Evolutionary conservation across 2,888 invertebrate genomes (phyloP).

Genomic region (Eupithecia pulchellata): DNA sequence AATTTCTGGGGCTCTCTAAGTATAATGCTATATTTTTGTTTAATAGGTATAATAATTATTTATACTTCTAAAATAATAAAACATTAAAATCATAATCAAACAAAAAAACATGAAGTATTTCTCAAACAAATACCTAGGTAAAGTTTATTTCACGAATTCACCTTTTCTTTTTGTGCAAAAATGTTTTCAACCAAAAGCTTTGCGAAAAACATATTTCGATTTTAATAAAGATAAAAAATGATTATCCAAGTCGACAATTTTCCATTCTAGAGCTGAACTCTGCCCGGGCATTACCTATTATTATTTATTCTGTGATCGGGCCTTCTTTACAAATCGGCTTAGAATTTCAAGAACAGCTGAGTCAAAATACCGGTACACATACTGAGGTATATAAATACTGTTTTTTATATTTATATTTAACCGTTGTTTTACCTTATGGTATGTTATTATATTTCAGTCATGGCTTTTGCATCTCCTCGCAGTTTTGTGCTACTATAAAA

Average conservation of each 20-base stretch:
- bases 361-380: neutral
- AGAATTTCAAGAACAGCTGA: conserved; percentile 19
- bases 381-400: too few species aligned
- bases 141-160: neutral
- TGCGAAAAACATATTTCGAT: conserved; percentile 36
- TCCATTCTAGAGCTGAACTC: conserved; percentile 35
- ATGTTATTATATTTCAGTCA: too few species aligned
- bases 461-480: too few species aligned
- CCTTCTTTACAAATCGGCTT: conserved; percentile 24
- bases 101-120: neutral
- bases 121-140: neutral
- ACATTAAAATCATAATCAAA: neutral
- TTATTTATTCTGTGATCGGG: conserved; percentile 11
- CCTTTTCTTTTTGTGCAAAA: neutral
- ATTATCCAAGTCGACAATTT: conserved; percentile 49
- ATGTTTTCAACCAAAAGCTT: conserved; percentile 15
- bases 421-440: too few species aligned
- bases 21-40: too few species aligned
- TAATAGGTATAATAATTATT: too few species aligned
- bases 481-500: too few species aligned
- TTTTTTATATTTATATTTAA: too few species aligned
- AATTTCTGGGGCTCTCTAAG: too few species aligned
- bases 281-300: neutral
- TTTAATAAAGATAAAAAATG: conserved; percentile 52
- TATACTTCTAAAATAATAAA: neutral